A percentile compares a stretch with the other conserved stretches of the same genome.
phyloP scores from a whole-genome alignment of 2,797 vertebrate species.

The Poecilia gillii region DNA sequence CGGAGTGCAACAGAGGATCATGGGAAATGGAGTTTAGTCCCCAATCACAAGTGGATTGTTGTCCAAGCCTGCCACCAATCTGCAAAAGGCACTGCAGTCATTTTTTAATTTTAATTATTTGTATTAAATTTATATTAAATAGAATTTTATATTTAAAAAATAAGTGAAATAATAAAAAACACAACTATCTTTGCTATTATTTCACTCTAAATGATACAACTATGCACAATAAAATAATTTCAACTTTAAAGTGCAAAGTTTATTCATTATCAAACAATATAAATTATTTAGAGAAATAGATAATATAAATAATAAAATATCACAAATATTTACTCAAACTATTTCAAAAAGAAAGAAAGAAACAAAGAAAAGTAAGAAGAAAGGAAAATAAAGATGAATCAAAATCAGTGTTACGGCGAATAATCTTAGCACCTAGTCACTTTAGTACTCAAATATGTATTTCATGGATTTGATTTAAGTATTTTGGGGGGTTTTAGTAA shows the following conservation, averaged over 20 bases:
- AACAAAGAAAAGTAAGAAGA: neutral
- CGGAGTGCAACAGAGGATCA: slow-evolving; percentile 63
- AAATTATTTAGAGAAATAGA: neutral
- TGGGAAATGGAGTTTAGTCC: slow-evolving; percentile 71
- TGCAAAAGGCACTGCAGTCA: neutral
- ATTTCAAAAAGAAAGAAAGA: neutral
- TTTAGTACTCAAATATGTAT: neutral
- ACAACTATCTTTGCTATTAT: neutral
- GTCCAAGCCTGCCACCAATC: slow-evolving; percentile 36
- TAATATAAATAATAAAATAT: neutral
- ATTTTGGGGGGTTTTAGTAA: neutral
- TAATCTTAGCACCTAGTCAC: neutral
- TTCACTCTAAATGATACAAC: neutral
- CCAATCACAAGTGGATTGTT: neutral
- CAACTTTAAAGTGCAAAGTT: neutral
- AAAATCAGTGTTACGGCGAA: neutral
- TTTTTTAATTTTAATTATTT: neutral
- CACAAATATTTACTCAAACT: neutral
- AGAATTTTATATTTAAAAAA: neutral
- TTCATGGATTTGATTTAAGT: neutral
- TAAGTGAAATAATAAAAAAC: neutral
- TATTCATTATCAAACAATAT: neutral
- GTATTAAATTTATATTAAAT: neutral
- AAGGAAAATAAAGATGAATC: neutral
- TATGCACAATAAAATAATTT: neutral